Evolutionary conservation across 2,888 invertebrate genomes (phyloP).

Genomic region (Plagodis pulveraria): DNA sequence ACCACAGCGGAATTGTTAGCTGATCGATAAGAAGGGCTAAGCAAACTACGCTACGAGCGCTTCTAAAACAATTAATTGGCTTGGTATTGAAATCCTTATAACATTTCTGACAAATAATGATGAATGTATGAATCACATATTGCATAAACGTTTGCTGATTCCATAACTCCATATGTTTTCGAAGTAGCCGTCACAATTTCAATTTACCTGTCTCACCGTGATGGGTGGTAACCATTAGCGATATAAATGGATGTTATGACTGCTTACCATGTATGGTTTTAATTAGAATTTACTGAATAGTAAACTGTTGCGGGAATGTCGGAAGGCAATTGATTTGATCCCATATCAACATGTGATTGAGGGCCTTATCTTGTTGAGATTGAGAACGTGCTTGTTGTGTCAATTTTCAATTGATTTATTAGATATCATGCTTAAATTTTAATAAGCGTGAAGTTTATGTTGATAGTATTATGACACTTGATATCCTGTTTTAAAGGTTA

Average conservation of each 20-base stretch:
- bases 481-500: too few relatives aligned
- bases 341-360: slow-evolving; percentile 24
- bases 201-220: slow-evolving; percentile 41
- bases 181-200: slow-evolving; percentile 32
- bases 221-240: slow-evolving; percentile 47
- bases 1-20: too few relatives aligned
- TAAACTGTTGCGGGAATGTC: slow-evolving; percentile 13
- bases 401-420: slow-evolving; percentile 18
- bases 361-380: not conserved
- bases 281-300: slow-evolving; percentile 30
- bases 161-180: slow-evolving; percentile 11
- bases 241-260: slow-evolving; percentile 50
- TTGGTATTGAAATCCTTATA: too few relatives aligned
- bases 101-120: too few relatives aligned
- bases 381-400: slow-evolving; percentile 5
- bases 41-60: too few relatives aligned
- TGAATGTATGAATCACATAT: not conserved
- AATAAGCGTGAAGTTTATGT: not conserved
- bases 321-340: slow-evolving; percentile 20
- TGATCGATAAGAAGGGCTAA: too few relatives aligned
- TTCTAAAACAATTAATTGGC: too few relatives aligned
- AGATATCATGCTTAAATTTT: not conserved
- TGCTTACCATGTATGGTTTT: slow-evolving; percentile 39
- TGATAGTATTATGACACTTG: not conserved
- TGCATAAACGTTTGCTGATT: slow-evolving; percentile 5